Base-by-base conservation (phyloP, 2,888 invertebrate species). In the Encarsia formosa region DNA sequence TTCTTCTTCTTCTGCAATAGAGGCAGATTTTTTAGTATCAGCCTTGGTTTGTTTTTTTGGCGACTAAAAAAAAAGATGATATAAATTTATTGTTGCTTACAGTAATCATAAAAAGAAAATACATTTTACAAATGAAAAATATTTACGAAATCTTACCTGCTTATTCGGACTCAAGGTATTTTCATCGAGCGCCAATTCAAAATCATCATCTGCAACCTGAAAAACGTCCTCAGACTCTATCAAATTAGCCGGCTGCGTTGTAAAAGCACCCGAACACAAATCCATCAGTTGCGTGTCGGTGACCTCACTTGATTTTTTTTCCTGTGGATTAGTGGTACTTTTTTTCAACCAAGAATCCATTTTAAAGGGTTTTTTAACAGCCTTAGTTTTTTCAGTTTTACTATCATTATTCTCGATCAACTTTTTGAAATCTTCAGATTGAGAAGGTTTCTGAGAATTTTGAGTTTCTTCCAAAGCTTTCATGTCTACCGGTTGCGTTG, bases 251-350 rank as follows among this genome's bases (percentile, higher is more conserved):
- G 49, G 9, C 37, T 54, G 57, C 3, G 51, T 40, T 18, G 65
- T 74, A 70, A 79, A 85, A 59, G 66, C 77, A 4, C 85, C 85
- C 0, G 80, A 79, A 61, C 79, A 79, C 9, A 80, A 60, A 2
- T 73, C 76, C 46, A 77, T 48, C 19, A 74, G 46, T 38, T 73
- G 71, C 1, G 66, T 61, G n/a, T n/a, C n/a, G n/a, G n/a, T n/a
- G n/a, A n/a, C n/a, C n/a, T n/a, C n/a, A n/a, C n/a, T n/a, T n/a
- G n/a, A n/a, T n/a, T n/a, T n/a, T n/a, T n/a, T n/a, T n/a, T n/a
- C n/a, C n/a, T n/a, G n/a, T n/a, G n/a, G n/a, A n/a, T n/a, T n/a
- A n/a, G n/a, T n/a, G n/a, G n/a, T n/a, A n/a, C 11, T 31, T 31
- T 31, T 31, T 31, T 31, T 15, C 15, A n/a, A n/a, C 31, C 13